Evolutionary conservation across 37 sponge, comb jelly and placozoan genomes (phyloP).

Genomic region (Cliona cf. orientalis): DNA sequence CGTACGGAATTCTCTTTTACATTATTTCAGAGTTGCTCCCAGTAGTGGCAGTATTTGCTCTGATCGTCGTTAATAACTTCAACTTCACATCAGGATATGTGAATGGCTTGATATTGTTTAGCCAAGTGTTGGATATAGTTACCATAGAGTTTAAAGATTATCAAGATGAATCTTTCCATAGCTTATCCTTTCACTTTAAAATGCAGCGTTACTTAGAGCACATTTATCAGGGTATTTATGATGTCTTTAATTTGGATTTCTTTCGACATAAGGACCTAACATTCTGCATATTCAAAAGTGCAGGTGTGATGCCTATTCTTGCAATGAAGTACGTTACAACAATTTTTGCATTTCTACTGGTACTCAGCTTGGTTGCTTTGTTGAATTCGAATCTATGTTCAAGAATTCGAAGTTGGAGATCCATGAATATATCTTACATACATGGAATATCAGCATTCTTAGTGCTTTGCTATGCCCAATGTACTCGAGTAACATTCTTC

Average conservation of each 20-base stretch:
- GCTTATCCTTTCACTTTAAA: too few species aligned
- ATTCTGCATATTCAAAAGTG: conserved; percentile 43
- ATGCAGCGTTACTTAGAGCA: not conserved
- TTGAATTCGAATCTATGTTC: not conserved
- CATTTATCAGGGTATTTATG: conserved; percentile 26
- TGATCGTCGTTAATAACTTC: conserved; percentile 21
- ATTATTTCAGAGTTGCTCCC: conserved; percentile 52
- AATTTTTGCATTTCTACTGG: conserved; percentile 26
- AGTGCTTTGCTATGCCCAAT: conserved; percentile 41
- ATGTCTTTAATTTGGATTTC: conserved; percentile 47
- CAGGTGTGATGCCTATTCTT: conserved; percentile 25
- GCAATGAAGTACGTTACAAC: conserved; percentile 50
- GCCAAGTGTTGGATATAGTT: conserved; percentile 26
- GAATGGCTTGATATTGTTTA: conserved; percentile 47
- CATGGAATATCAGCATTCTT: conserved; percentile 51
- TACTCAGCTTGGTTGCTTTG: not conserved
- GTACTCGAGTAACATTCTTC: not conserved
- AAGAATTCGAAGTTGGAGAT: not conserved
- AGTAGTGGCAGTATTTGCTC: conserved; percentile 20
- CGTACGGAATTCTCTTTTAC: conserved; percentile 35
- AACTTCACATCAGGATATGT: conserved; percentile 54
- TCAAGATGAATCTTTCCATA: too few species aligned
- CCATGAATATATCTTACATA: conserved; percentile 8
- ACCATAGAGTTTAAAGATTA: conserved; percentile 27
- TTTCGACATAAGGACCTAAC: conserved; percentile 5